These are phyloP conservation scores for Spicauda simplicius DNA, from an alignment of 2,888 invertebrate genomes.

Conservation along the genomic window DNA sequence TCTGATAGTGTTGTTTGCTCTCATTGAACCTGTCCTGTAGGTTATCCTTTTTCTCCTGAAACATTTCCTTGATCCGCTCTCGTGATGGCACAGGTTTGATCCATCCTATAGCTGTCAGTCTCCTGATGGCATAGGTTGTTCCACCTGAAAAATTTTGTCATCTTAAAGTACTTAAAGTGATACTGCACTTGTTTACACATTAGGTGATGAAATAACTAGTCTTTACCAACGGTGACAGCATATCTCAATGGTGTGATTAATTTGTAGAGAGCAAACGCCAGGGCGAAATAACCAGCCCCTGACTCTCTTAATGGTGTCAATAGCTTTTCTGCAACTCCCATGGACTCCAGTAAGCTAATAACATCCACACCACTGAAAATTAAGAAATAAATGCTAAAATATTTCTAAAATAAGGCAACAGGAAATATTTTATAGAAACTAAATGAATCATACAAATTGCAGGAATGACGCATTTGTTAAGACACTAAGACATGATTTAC, in stretches of 20 bases:
- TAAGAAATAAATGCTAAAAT: not conserved
- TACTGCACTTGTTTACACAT: too few species aligned
- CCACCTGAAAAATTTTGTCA: slow-evolving; percentile 84
- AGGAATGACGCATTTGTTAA: not conserved
- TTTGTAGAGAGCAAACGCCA: slow-evolving; percentile 97
- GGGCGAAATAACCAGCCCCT: slow-evolving; percentile 94
- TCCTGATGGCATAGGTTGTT: slow-evolving; percentile 93
- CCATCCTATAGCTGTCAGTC: slow-evolving; percentile 91
- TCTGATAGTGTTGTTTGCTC: slow-evolving; percentile 74
- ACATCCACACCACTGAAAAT: slow-evolving; percentile 96
- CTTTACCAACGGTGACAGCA: slow-evolving; percentile 94
- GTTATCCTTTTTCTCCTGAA: slow-evolving; percentile 85
- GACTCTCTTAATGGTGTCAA: slow-evolving; percentile 91
- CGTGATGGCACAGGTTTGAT: slow-evolving; percentile 92
- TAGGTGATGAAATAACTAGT: not conserved
- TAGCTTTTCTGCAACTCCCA: slow-evolving; percentile 92
- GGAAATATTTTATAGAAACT: too few species aligned
- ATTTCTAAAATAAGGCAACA: too few species aligned
- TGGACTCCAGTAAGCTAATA: slow-evolving; percentile 89
- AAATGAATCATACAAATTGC: not conserved
- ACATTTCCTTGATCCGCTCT: slow-evolving; percentile 86
- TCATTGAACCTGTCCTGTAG: slow-evolving; percentile 86
- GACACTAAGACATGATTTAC: slow-evolving; percentile 76
- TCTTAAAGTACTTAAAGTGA: not conserved
- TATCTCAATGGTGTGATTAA: slow-evolving; percentile 95